Percentiles rank a stretch among this genome's conserved stretches.
These are phyloP conservation scores for Serranus cabrilla DNA, from an alignment of 2,797 vertebrate genomes.

Conservation along the genomic window DNA sequence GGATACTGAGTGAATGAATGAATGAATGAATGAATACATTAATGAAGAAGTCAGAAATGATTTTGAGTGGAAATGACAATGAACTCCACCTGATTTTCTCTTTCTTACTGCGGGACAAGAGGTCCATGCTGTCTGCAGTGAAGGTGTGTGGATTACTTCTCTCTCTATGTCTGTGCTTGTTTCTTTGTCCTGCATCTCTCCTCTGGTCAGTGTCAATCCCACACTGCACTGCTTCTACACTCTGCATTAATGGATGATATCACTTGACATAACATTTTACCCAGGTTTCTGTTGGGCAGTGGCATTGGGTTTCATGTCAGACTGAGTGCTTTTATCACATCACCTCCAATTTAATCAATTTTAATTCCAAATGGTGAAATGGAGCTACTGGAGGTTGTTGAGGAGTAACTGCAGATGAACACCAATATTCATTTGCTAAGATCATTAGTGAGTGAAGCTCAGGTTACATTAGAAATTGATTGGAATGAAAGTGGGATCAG, in stretches of 20 bases:
- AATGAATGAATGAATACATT: too few relatives aligned
- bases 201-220: conserved; percentile 1
- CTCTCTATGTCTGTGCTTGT: conserved; percentile 40
- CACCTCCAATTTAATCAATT: conserved; percentile 35
- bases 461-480: conserved; percentile 31
- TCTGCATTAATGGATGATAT: not conserved
- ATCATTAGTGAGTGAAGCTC: conserved; percentile 39
- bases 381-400: conserved; percentile 18
- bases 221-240: conserved; percentile 3
- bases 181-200: conserved; percentile 27
- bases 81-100: conserved; percentile 74
- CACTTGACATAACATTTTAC: not conserved
- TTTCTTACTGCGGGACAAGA: conserved; percentile 84
- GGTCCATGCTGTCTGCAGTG: conserved; percentile 84
- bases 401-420: conserved; percentile 15
- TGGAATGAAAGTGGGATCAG: conserved; percentile 22
- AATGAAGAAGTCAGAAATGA: not conserved
- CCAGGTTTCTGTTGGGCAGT: not conserved
- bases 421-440: conserved; percentile 39
- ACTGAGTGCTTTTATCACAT: conserved; percentile 11
- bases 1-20: too few relatives aligned
- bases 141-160: conserved; percentile 82
- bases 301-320: conserved; percentile 3
- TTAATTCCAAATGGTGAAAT: conserved; percentile 24
- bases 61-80: conserved; percentile 59